Evolutionary conservation across 1,140 invertebrate species (phyloP).

Genomic region (Zeugodacus cucurbitae): DNA sequence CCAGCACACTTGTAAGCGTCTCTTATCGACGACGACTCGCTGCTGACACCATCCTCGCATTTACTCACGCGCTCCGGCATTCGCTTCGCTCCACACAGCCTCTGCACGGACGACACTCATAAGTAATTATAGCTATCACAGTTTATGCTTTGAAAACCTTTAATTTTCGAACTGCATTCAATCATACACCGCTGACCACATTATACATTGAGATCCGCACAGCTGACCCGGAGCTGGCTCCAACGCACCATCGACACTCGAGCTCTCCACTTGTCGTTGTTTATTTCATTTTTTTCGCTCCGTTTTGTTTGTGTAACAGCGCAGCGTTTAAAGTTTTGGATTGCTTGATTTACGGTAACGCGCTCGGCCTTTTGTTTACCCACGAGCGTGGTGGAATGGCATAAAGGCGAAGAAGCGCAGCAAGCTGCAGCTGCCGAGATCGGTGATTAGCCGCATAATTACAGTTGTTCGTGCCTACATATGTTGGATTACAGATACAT

Average conservation of each 20-base stretch:
- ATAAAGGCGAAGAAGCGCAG: background rate
- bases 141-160: background rate
- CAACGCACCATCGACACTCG: background rate
- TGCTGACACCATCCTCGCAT: background rate
- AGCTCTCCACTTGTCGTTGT: background rate
- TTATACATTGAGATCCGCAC: background rate
- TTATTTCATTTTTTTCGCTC: background rate
- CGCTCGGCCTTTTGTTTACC: background rate
- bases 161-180: slow-evolving; percentile 3
- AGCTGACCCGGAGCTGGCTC: background rate
- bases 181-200: background rate
- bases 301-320: background rate
- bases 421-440: background rate
- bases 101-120: background rate
- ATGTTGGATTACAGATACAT: background rate
- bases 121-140: background rate
- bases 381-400: slow-evolving; percentile 27
- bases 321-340: background rate
- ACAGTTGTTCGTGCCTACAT: background rate
- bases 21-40: background rate
- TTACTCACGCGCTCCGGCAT: background rate
- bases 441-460: background rate
- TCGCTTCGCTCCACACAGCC: background rate
- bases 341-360: background rate
- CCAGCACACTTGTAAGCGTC: background rate